Percentiles rank a stretch among this genome's conserved stretches.
Evolutionary conservation across 92 coral and sea anemone genomes (phyloP).

Genomic region (Zoanthus gigantus): DNA sequence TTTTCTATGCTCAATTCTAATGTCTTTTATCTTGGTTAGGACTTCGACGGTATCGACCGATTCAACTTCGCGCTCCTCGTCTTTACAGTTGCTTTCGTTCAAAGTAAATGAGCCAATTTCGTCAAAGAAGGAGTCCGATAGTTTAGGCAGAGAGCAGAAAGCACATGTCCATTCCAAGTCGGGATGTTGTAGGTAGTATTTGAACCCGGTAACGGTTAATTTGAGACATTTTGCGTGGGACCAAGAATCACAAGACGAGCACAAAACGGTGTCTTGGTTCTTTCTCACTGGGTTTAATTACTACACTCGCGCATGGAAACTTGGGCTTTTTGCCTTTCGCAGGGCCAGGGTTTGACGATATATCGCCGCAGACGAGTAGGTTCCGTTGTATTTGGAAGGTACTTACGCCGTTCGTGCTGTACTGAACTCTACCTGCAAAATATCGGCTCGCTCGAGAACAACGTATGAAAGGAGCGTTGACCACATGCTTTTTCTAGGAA

Average conservation of each 20-base stretch:
- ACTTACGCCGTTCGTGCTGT: no score
- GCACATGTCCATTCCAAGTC: constrained; percentile 1
- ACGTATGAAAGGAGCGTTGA: constrained; percentile 26
- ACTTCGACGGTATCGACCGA: neutral
- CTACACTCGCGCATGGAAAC: no score
- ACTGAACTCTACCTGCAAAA: no score
- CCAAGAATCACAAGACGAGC: constrained; percentile 14
- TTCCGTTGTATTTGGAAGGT: no score
- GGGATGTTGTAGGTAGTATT: constrained; percentile 24
- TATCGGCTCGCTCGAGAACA: no score
- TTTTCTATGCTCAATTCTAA: constrained; percentile 19
- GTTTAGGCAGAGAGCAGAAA: neutral
- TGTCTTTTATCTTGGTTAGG: constrained; percentile 1
- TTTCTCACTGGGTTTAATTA: no score
- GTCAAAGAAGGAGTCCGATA: constrained; percentile 34
- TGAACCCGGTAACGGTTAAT: constrained; percentile 1
- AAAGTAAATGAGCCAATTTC: neutral
- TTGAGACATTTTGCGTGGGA: constrained; percentile 44
- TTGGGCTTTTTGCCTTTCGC: no score
- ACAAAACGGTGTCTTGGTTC: no score
- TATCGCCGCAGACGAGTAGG: no score
- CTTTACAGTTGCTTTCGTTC: neutral
- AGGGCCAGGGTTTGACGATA: no score
- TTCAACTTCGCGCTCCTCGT: neutral
- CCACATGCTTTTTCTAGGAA: constrained; percentile 45